Evolutionary conservation across 2,888 invertebrate genomes (phyloP).

Genomic region (Rhodophaea formosa): DNA sequence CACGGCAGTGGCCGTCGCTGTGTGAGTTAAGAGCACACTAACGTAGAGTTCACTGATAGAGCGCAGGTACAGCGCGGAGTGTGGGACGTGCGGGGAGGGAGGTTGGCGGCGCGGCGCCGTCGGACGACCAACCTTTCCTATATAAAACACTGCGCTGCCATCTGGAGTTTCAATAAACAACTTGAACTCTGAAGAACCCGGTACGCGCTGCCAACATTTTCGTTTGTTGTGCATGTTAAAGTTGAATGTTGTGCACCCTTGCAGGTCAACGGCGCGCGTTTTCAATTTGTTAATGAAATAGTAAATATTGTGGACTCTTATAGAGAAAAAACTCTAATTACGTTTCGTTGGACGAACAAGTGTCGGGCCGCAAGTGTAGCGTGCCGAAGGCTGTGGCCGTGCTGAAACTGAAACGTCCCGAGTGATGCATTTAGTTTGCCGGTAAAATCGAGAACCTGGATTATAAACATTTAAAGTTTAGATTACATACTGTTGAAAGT

Average conservation of each 20-base stretch:
- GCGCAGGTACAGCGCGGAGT: conserved; percentile 31
- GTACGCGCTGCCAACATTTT: conserved; percentile 71
- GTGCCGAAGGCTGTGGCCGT: neutral
- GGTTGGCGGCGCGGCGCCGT: conserved; percentile 42
- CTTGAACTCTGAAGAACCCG: conserved; percentile 71
- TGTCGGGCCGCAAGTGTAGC: conserved; percentile 1
- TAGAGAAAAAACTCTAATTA: neutral
- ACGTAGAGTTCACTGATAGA: conserved; percentile 14
- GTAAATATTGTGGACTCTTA: neutral
- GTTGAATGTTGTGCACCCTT: conserved; percentile 65
- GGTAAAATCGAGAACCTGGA: conserved; percentile 67
- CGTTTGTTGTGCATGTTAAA: conserved; percentile 50
- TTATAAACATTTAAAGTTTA: conserved; percentile 52
- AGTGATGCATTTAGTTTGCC: conserved; percentile 57
- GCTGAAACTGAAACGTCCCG: conserved; percentile 21
- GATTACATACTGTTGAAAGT: conserved; percentile 48
- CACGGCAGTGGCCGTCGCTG: neutral
- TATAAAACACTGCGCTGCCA: conserved; percentile 79
- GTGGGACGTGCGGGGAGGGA: conserved; percentile 33
- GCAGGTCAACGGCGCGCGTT: conserved; percentile 59
- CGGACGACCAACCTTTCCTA: conserved; percentile 57
- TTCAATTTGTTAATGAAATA: conserved; percentile 50
- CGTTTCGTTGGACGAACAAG: conserved; percentile 8
- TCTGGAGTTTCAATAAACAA: conserved; percentile 80
- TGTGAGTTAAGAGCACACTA: conserved; percentile 23